A percentile compares a stretch with the other conserved stretches of the same genome.
Evolutionary conservation across 2,113 vertebrate genomes (phyloP).

Genomic region (Coreoperca whiteheadi): DNA sequence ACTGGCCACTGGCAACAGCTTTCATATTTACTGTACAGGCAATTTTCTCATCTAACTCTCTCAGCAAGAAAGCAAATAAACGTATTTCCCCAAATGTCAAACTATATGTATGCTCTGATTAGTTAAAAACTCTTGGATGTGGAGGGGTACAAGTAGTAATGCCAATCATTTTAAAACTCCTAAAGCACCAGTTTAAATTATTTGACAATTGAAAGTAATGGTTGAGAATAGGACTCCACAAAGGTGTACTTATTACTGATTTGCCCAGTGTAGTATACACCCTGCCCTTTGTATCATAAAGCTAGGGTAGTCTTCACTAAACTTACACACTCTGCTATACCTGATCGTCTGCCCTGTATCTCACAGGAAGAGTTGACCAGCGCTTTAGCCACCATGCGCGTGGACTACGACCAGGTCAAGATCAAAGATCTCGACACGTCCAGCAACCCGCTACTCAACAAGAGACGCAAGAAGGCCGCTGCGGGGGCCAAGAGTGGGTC

Average conservation of each 20-base stretch:
- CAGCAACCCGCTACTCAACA: slow-evolving; percentile 97
- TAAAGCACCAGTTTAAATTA: not conserved
- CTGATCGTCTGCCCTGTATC: slow-evolving; percentile 3
- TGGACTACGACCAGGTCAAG: slow-evolving; percentile 99
- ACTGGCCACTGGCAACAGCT: no score
- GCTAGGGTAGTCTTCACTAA: not conserved
- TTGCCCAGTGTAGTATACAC: not conserved
- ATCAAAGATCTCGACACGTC: slow-evolving; percentile 98
- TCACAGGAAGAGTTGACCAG: slow-evolving; percentile 98
- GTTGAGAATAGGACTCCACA: not conserved
- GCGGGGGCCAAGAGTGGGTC: slow-evolving; percentile 66
- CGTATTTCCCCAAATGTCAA: not conserved
- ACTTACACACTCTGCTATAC: not conserved
- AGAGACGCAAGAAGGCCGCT: slow-evolving; percentile 94
- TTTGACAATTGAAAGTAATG: not conserved
- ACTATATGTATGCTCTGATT: not conserved
- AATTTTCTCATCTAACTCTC: not conserved
- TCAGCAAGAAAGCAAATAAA: not conserved
- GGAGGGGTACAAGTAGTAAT: not conserved
- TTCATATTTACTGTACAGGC: not conserved
- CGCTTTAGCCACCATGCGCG: slow-evolving; percentile 97
- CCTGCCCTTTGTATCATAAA: not conserved
- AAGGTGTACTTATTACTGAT: not conserved
- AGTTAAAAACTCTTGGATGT: not conserved
- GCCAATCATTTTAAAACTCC: not conserved